These are phyloP conservation scores for Nyleta sp. DNA, from an alignment of 2,888 invertebrate genomes.

Conservation along the genomic window DNA sequence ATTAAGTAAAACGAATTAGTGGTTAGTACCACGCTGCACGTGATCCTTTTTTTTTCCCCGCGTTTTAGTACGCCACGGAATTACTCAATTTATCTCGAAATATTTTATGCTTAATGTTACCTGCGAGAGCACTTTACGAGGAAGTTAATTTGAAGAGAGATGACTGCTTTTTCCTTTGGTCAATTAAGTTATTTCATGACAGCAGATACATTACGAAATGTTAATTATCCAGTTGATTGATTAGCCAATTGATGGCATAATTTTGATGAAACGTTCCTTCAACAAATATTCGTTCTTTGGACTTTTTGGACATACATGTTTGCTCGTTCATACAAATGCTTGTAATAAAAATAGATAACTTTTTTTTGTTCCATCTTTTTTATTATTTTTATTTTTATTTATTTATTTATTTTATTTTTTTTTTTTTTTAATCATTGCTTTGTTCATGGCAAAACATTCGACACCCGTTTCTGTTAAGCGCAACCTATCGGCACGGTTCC, in stretches of 20 bases:
- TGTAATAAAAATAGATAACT: too few species aligned
- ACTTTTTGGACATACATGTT: not conserved
- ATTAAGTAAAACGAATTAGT: conserved; percentile 63
- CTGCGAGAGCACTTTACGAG: conserved; percentile 24
- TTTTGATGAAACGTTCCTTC: not conserved
- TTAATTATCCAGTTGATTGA: not conserved
- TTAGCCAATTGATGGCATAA: not conserved
- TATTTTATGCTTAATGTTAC: conserved; percentile 50
- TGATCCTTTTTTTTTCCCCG: conserved; percentile 21
- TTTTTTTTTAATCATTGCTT: too few species aligned
- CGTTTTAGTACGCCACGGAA: conserved; percentile 34
- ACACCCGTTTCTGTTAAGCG: not conserved
- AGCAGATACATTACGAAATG: conserved; percentile 7
- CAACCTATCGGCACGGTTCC: not conserved
- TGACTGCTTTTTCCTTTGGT: conserved; percentile 12
- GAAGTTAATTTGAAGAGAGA: conserved; percentile 19
- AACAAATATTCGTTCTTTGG: too few species aligned
- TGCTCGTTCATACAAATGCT: too few species aligned
- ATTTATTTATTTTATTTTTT: too few species aligned
- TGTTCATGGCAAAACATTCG: not conserved
- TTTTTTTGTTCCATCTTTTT: too few species aligned
- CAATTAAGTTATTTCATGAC: conserved; percentile 20
- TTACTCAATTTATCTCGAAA: conserved; percentile 45
- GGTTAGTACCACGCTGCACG: conserved; percentile 39
- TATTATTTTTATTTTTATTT: too few species aligned